A percentile compares a stretch with the other conserved stretches of the same genome.
Evolutionary conservation across 2,888 invertebrate species (phyloP).

Genomic region (Papilio demoleus): DNA sequence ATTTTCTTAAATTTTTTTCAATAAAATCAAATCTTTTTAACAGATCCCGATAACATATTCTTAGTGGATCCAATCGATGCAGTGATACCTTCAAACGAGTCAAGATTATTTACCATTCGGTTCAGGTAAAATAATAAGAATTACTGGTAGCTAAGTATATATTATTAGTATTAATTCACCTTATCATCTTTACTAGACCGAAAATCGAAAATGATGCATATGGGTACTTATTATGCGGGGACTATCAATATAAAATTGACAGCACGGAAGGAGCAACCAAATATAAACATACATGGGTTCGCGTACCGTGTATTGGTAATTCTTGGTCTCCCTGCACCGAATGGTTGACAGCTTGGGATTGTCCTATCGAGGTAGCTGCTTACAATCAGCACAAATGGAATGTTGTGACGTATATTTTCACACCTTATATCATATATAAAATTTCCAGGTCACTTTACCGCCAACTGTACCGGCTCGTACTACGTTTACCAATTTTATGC

Average conservation of each 20-base stretch:
- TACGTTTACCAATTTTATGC: constrained; percentile 72
- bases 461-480: constrained; percentile 76
- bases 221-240: constrained; percentile 72
- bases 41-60: constrained; percentile 75
- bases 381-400: too few species aligned
- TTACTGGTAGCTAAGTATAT: neutral
- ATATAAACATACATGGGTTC: constrained; percentile 71
- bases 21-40: too few species aligned
- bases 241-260: constrained; percentile 64
- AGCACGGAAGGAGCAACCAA: constrained; percentile 51
- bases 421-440: neutral
- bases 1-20: too few species aligned
- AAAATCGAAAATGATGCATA: constrained; percentile 68
- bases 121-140: constrained; percentile 61
- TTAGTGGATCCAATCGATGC: constrained; percentile 69
- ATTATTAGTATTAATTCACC: constrained; percentile 9
- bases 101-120: constrained; percentile 72
- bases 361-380: constrained; percentile 71
- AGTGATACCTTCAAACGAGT: constrained; percentile 71
- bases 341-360: constrained; percentile 70
- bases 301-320: constrained; percentile 75
- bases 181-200: constrained; percentile 66
- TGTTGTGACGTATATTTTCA: too few species aligned
- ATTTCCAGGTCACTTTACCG: constrained; percentile 65
- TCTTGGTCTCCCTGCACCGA: constrained; percentile 74